Percentiles rank a stretch among this genome's conserved stretches.
phyloP scores from a whole-genome alignment of 2,113 vertebrate genomes.

The Carassius gibelio region DNA sequence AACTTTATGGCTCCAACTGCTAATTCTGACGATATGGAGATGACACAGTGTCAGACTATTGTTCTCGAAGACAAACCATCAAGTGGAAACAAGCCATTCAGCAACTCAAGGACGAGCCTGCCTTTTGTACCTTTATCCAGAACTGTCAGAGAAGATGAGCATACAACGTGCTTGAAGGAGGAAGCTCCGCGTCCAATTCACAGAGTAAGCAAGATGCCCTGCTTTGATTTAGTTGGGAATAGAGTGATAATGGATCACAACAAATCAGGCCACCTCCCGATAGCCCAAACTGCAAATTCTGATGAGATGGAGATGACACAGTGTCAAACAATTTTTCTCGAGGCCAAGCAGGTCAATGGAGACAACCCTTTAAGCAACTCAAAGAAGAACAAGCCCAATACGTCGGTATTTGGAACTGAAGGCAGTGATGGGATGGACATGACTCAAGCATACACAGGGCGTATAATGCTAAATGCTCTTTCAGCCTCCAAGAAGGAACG shows the following conservation, averaged over 20 bases:
- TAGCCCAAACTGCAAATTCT: not conserved
- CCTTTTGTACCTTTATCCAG: not conserved
- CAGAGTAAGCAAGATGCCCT: not conserved
- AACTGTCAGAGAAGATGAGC: not conserved
- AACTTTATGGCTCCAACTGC: not conserved
- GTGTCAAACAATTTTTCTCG: conserved; percentile 41
- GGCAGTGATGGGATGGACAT: conserved; percentile 13
- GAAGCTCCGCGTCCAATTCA: not conserved
- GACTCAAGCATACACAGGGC: not conserved
- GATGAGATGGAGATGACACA: conserved; percentile 49
- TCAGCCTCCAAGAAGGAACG: not conserved
- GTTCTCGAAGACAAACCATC: conserved; percentile 26
- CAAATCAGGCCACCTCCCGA: not conserved
- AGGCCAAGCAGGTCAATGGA: not conserved
- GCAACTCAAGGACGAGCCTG: conserved; percentile 25
- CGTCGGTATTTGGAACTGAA: not conserved
- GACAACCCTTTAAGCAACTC: not conserved
- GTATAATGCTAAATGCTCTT: not conserved
- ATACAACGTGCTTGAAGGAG: not conserved
- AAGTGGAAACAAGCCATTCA: not conserved
- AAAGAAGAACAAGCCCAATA: not conserved
- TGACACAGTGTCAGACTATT: conserved; percentile 44
- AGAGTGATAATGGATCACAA: not conserved
- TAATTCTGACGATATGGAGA: conserved; percentile 62
- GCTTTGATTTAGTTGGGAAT: not conserved